Conservation (phyloP, 2,113 vertebrate species). For the Benitochromis conjunctus region DNA sequence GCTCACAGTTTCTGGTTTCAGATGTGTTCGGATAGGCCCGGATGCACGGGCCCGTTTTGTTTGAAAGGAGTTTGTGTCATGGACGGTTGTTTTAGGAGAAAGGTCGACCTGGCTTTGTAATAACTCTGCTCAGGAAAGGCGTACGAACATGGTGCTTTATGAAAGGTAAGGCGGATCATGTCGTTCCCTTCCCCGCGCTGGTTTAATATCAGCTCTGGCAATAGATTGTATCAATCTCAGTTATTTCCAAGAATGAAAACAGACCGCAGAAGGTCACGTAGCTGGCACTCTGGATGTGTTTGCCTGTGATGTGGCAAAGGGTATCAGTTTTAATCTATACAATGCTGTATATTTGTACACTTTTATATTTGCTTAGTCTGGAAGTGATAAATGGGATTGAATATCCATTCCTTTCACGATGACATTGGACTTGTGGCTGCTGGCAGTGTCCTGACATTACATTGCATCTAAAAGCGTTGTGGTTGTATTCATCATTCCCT, state of each 20-base stretch:
- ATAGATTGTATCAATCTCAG: constrained; percentile 38
- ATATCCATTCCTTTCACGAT: constrained; percentile 5
- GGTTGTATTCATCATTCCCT: neutral
- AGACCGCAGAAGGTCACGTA: constrained; percentile 20
- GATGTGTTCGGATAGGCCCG: constrained; percentile 38
- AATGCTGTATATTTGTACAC: neutral
- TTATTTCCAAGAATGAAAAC: constrained; percentile 33
- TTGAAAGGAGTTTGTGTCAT: neutral
- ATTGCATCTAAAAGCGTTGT: neutral
- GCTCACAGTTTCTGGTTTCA: constrained; percentile 79
- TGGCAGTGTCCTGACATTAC: neutral
- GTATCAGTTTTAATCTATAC: constrained; percentile 18
- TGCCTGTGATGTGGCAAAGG: neutral
- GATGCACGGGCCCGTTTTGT: constrained; percentile 32
- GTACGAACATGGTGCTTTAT: constrained; percentile 72
- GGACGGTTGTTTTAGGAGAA: neutral
- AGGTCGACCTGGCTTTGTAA: constrained; percentile 13
- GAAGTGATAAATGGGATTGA: constrained; percentile 15
- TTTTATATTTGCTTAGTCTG: neutral
- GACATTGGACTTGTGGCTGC: constrained; percentile 11
- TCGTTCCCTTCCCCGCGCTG: neutral
- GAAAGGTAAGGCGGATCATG: constrained; percentile 79
- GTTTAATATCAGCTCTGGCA: constrained; percentile 26
- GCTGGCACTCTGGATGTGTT: neutral
- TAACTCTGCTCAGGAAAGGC: constrained; percentile 24